Base-by-base conservation (phyloP, 1,140 invertebrate species). In the Drosophila mayri region DNA sequence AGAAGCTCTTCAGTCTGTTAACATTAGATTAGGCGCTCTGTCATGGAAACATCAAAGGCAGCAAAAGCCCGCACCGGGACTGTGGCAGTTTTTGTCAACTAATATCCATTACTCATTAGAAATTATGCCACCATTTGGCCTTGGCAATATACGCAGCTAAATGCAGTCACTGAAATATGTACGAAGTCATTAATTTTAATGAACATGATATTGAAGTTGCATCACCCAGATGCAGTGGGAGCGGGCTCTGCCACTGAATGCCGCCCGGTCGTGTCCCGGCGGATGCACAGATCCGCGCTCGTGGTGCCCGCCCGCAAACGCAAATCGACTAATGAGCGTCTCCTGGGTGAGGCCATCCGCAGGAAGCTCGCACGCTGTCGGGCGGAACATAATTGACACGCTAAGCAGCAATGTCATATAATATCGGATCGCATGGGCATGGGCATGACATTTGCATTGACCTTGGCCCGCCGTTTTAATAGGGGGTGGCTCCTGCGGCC, bases 121-220 rank as follows among this genome's bases (percentile, higher is more conserved):
- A 32, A 41, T 28, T 61, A 58, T 25, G 32, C 22, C 44, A 14
- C 30, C 44, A 25, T 37, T 54, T 38, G 30, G 32, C 47, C 38
- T 37, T 32, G 20, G 35, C 16, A 32, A 41, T 22, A 20, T 20
- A 12, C 14, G 18, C 41, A 32, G 43, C 9, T 58, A 38, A 44
- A 40, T 64, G 35, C 59, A 22, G 46, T 49, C 41, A 55, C 54
- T 54, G 52, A 54, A 54, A 54, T 54, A 54, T 54, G 52, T 16
- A 54, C 64, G 58, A 81, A 85, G 66, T 86, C 81, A 85, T 85
- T 81, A 85, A 81, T 85, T 81, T 81, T 85, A 86, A 85, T 85
- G 82, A 85, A 85, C 74, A 74, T 70, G 74, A 85, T 85, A 67
- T 78, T 81, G 64, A 74, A 85, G 61, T 49, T 68, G 68, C 67